These are phyloP conservation scores for Notocelia uddmanniana DNA, from an alignment of 2,888 invertebrate species.

Conservation along the genomic window DNA sequence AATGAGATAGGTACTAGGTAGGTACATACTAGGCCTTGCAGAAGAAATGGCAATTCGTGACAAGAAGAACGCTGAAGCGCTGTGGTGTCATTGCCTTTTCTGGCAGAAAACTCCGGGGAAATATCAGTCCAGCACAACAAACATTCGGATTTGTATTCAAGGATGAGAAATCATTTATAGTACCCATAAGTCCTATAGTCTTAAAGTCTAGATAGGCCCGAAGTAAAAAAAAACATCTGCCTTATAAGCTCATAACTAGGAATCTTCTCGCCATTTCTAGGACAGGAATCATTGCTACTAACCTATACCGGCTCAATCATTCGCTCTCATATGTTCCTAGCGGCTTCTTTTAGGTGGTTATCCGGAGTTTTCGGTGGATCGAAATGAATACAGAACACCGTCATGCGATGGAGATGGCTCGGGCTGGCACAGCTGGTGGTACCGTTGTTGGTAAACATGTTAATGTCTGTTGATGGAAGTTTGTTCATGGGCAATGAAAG, in stretches of 20 bases:
- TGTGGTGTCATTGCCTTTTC: no score
- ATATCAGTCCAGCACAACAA: no score
- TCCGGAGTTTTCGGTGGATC: neutral
- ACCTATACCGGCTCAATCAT: neutral
- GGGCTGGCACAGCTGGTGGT: constrained; percentile 21
- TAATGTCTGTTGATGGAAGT: neutral
- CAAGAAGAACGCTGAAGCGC: no score
- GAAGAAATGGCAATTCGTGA: no score
- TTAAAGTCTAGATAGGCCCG: neutral
- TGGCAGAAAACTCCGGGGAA: no score
- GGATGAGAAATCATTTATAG: no score
- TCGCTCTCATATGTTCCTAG: neutral
- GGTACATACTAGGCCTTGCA: no score
- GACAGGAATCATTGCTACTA: neutral
- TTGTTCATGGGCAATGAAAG: constrained; percentile 5
- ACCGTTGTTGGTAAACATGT: constrained; percentile 36
- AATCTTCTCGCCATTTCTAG: neutral
- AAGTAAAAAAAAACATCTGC: neutral
- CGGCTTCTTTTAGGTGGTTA: no score
- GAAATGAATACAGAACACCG: constrained; percentile 8
- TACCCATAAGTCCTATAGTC: no score
- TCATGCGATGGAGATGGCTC: constrained; percentile 28
- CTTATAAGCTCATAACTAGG: neutral
- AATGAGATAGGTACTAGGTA: no score
- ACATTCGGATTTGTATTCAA: no score